phyloP scores from a whole-genome alignment of 1,140 invertebrate genomes.

The Philotrypesis tridentata region DNA sequence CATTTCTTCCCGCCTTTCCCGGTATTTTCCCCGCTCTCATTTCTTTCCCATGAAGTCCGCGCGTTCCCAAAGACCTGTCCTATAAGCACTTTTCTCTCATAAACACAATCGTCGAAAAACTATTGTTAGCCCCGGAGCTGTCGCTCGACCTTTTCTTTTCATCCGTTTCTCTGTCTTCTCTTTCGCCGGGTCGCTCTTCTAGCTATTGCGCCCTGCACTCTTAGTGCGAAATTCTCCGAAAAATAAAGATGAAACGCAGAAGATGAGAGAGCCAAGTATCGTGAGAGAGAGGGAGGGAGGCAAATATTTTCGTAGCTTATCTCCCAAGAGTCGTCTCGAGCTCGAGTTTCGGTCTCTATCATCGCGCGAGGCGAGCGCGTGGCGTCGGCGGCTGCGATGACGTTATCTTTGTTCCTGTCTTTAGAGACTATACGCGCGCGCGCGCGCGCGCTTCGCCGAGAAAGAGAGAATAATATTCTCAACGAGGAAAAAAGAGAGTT shows the following conservation, averaged over 20 bases:
- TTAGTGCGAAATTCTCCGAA: slow-evolving; percentile 28
- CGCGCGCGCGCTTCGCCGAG: no score
- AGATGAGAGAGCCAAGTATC: slow-evolving; percentile 4
- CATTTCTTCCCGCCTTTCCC: slow-evolving; percentile 22
- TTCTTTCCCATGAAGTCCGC: slow-evolving; percentile 17
- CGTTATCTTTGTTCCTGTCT: not conserved
- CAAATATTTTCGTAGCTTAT: slow-evolving; percentile 35
- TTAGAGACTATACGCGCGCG: no score
- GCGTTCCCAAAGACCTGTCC: slow-evolving; percentile 4
- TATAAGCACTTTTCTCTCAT: slow-evolving; percentile 20
- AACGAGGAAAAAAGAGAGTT: no score
- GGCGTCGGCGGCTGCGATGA: no score
- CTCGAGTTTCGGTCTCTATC: not conserved
- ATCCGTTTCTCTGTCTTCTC: no score
- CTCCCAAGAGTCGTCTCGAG: not conserved
- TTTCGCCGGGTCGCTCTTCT: not conserved
- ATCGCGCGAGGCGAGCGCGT: no score
- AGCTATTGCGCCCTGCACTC: not conserved
- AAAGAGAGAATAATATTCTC: not conserved
- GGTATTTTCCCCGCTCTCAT: slow-evolving; percentile 29
- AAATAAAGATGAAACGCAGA: slow-evolving; percentile 4
- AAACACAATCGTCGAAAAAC: slow-evolving; percentile 33
- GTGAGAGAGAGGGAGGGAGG: not conserved
- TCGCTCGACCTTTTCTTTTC: slow-evolving; percentile 21
- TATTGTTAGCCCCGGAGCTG: slow-evolving; percentile 22